phyloP scores from a whole-genome alignment of 2,113 vertebrate species.

The Lepidothrix coronata region DNA sequence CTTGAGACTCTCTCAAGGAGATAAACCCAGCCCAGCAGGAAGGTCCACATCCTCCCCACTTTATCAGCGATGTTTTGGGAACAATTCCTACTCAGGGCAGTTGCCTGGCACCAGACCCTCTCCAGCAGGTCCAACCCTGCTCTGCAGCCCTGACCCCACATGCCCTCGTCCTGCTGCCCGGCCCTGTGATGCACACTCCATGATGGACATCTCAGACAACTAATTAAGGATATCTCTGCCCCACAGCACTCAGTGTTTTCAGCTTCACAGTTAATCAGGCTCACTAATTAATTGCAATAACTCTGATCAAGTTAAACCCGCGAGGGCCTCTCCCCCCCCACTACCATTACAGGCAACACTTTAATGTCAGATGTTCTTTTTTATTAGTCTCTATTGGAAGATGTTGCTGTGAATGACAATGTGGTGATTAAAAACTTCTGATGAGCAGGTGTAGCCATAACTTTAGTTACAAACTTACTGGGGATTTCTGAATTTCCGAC shows the following conservation, averaged over 20 bases:
- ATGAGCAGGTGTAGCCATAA: background rate
- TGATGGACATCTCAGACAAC: background rate
- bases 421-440: background rate
- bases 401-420: background rate
- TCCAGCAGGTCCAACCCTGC: background rate
- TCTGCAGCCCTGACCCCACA: background rate
- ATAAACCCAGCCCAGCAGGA: background rate
- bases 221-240: conserved; percentile 1
- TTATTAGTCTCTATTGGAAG: background rate
- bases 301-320: background rate
- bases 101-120: background rate
- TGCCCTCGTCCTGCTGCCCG: background rate
- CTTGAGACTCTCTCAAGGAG: background rate
- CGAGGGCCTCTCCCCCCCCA: background rate
- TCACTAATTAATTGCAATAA: conserved; percentile 26
- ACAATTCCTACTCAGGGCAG: background rate
- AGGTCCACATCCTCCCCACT: background rate
- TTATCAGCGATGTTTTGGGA: background rate
- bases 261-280: background rate
- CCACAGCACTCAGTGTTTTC: background rate
- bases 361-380: background rate
- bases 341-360: background rate
- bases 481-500: conserved; percentile 86
- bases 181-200: background rate
- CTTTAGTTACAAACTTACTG: conserved; percentile 73